phyloP scores from a whole-genome alignment of 2,888 invertebrate genomes.

The Fragum sueziense region DNA sequence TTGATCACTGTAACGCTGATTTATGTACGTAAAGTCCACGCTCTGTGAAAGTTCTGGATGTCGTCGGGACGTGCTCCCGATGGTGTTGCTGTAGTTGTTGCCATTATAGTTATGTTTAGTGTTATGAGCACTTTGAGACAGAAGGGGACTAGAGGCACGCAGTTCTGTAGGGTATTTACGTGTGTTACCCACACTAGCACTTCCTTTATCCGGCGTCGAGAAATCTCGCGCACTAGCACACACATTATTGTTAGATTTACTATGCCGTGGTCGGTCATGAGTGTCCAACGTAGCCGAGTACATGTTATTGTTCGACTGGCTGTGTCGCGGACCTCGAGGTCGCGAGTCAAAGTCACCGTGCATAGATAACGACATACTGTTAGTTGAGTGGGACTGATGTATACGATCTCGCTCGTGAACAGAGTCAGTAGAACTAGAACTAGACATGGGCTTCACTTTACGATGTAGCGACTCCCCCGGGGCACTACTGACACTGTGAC shows the following conservation, averaged over 20 bases:
- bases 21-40: slow-evolving; percentile 70
- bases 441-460: slow-evolving; percentile 69
- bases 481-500: slow-evolving; percentile 33
- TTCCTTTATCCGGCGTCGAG: slow-evolving; percentile 3
- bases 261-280: slow-evolving; percentile 35
- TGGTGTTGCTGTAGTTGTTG: slow-evolving; percentile 58
- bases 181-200: slow-evolving; percentile 21
- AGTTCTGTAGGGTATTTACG: slow-evolving; percentile 49
- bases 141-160: slow-evolving; percentile 57
- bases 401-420: slow-evolving; percentile 57
- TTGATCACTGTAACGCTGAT: slow-evolving; percentile 63
- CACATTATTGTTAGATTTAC: slow-evolving; percentile 48
- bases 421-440: slow-evolving; percentile 73
- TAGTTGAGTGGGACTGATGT: slow-evolving; percentile 49
- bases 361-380: slow-evolving; percentile 41
- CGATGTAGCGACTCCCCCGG: slow-evolving; percentile 67
- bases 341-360: slow-evolving; percentile 13
- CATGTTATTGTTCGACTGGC: slow-evolving; percentile 54
- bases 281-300: slow-evolving; percentile 48
- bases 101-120: slow-evolving; percentile 30
- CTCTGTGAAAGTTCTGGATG: slow-evolving; percentile 72
- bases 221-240: slow-evolving; percentile 49
- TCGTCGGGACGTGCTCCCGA: slow-evolving; percentile 62
- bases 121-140: slow-evolving; percentile 45
- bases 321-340: slow-evolving; percentile 34